phyloP scores from a whole-genome alignment of 2,888 invertebrate genomes.

The Netelia fuscicornis region DNA sequence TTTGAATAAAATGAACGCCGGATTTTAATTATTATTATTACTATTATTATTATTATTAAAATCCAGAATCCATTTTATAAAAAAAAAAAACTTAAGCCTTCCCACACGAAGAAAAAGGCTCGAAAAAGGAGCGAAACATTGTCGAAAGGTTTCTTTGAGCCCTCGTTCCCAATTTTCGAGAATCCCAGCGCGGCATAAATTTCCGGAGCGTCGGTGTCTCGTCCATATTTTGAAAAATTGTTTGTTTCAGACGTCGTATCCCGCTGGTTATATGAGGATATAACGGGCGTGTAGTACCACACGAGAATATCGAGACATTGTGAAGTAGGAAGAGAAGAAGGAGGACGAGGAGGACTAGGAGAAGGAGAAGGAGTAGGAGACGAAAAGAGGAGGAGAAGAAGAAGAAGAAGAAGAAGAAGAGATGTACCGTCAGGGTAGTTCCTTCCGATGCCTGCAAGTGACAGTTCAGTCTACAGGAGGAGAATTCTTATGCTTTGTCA shows the following conservation, averaged over 20 bases:
- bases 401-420: slow-evolving; percentile 58
- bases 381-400: slow-evolving; percentile 53
- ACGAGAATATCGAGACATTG: background rate
- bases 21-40: no score
- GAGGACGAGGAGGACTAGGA: slow-evolving; percentile 49
- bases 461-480: slow-evolving; percentile 80
- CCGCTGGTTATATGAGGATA: background rate
- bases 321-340: slow-evolving; percentile 56
- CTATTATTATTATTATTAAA: no score
- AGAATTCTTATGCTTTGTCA: slow-evolving; percentile 82
- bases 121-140: no score
- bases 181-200: background rate
- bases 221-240: background rate
- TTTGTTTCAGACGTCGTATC: background rate
- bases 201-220: background rate
- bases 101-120: no score
- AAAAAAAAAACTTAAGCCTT: no score
- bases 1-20: no score
- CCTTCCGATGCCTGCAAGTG: slow-evolving; percentile 76
- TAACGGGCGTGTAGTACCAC: background rate
- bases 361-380: slow-evolving; percentile 60
- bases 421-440: slow-evolving; percentile 61
- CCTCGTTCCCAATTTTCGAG: no score
- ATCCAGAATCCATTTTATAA: no score
- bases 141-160: no score